Evolutionary conservation across 2,888 invertebrate species (phyloP).

Genomic region (Eubasilissa splendida): DNA sequence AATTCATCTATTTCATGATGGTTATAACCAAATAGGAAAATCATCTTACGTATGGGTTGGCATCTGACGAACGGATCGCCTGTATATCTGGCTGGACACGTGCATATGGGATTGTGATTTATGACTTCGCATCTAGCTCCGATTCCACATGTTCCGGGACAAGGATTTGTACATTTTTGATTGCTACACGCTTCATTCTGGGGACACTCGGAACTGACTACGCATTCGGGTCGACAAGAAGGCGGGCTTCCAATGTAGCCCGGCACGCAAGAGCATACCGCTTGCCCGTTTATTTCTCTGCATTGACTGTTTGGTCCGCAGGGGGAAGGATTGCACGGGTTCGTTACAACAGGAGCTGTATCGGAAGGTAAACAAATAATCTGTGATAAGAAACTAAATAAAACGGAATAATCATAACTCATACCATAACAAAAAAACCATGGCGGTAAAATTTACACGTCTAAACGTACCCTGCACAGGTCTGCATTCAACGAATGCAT

Average conservation of each 20-base stretch:
- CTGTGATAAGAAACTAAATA: no score
- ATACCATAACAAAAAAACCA: no score
- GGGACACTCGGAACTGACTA: conserved; percentile 82
- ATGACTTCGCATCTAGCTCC: conserved; percentile 83
- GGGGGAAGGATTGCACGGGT: conserved; percentile 80
- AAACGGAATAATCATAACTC: no score
- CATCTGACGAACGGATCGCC: conserved; percentile 87
- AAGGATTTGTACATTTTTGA: conserved; percentile 86
- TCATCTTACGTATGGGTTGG: conserved; percentile 68
- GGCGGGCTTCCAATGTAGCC: conserved; percentile 78
- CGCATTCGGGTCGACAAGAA: conserved; percentile 82
- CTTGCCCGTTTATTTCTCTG: conserved; percentile 72
- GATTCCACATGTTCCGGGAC: conserved; percentile 86
- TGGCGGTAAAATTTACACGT: no score
- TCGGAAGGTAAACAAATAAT: no score
- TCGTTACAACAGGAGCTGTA: conserved; percentile 40
- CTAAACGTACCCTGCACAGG: conserved; percentile 59
- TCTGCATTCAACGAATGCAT: conserved; percentile 77
- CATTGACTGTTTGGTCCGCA: conserved; percentile 79
- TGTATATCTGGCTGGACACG: conserved; percentile 77
- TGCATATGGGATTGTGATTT: conserved; percentile 87
- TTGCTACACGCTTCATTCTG: conserved; percentile 83
- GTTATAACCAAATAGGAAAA: conserved; percentile 65
- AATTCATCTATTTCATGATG: no score
- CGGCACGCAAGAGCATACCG: conserved; percentile 77